These are phyloP conservation scores for Salminus brasiliensis DNA, from an alignment of 2,113 vertebrate species.

Conservation along the genomic window DNA sequence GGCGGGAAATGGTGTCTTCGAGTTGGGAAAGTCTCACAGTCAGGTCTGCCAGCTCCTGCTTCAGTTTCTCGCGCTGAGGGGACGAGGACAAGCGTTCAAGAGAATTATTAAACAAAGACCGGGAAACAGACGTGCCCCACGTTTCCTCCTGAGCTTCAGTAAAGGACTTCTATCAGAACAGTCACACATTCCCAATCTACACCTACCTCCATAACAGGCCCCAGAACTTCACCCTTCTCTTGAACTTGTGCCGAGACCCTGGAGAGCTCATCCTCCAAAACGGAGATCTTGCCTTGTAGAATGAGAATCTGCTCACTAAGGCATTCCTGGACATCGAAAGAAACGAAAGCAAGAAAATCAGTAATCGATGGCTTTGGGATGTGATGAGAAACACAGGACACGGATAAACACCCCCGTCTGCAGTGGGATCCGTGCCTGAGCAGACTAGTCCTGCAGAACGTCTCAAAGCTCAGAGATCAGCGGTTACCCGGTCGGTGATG, in stretches of 20 bases:
- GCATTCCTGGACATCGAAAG: constrained; percentile 74
- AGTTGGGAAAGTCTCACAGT: constrained; percentile 62
- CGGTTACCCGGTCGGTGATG: constrained; percentile 81
- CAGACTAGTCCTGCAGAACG: too few species aligned
- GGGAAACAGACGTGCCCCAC: too few species aligned
- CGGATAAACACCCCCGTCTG: too few species aligned
- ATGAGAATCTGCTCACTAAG: constrained; percentile 87
- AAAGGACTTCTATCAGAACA: neutral
- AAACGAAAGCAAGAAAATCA: too few species aligned
- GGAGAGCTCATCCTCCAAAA: constrained; percentile 84
- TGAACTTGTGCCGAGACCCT: constrained; percentile 64
- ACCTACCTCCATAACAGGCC: constrained; percentile 84
- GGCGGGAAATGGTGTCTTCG: constrained; percentile 58
- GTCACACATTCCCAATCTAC: neutral
- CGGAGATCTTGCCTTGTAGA: constrained; percentile 87
- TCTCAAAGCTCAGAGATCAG: too few species aligned
- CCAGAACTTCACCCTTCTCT: constrained; percentile 89
- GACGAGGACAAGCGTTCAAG: neutral
- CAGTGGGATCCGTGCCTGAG: too few species aligned
- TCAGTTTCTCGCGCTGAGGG: constrained; percentile 78
- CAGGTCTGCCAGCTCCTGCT: constrained; percentile 75
- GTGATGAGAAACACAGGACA: too few species aligned
- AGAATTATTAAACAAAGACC: neutral
- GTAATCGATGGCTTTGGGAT: too few species aligned
- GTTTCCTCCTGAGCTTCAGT: neutral